Evolutionary conservation across 1,140 invertebrate genomes (phyloP), one percentile per base, ranked within the genome.

Genomic region (Anagrus nilaparvatae): DNA sequence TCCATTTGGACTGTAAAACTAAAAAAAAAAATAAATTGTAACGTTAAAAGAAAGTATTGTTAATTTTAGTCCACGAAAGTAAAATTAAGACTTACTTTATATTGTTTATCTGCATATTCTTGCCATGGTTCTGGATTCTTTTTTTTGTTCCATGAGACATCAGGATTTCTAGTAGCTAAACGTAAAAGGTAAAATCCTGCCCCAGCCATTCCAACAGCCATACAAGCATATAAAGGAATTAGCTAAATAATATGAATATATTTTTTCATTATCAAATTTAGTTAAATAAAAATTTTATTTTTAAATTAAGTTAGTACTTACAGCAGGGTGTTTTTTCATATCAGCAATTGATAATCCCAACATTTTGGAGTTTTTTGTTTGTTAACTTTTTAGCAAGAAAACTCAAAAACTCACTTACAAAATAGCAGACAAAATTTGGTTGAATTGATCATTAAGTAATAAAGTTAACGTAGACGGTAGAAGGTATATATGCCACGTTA

Each of bases 111-210:
- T 35, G 72, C 69, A 58, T 84, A 91, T 43, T 79, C 76, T 51
- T 90, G 69, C 79, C 83, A 87, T 5, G 87, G 85, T 54, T 87
- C 82, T 3, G 78, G 76, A 53, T 86, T 86, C 16, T 54, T 61
- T 31, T 71, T 76, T 30, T 71, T 73, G 48, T 74, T 74, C 85
- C 85, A 90, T 33, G 80, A 69, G 10, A 90, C 86, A 56, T 90
- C 87, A 27, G 87, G 87, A 53, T 75, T 84, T 36, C 70, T 72
- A 0, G 69, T 50, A n/a, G 85, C 86, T 24, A 88, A 63, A 34
- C 87, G 73, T 1, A 71, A 19, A 0, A 76, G 63, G 54, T 89
- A 90, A 27, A 69, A 43, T 0, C 65, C 44, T 2, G 84, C 75
- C 6, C 72, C 74, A 1, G 60, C 40, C 33, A 67, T 71, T 38